These are phyloP conservation scores for Lasioglossum lativentre DNA, from an alignment of 2,888 invertebrate genomes.

Conservation along the genomic window DNA sequence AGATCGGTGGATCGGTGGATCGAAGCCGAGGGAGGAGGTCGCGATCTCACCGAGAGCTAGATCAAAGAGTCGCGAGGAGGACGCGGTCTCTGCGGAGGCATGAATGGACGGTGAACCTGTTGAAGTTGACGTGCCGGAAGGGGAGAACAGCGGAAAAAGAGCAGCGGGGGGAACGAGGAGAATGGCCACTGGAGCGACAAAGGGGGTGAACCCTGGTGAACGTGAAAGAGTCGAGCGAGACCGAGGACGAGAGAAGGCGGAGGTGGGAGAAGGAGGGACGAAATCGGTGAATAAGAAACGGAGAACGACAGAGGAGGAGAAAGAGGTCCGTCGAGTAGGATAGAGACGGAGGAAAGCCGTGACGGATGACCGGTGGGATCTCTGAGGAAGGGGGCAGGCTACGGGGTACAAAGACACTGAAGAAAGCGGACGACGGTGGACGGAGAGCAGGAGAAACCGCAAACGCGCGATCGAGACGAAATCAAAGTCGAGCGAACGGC, in stretches of 20 bases:
- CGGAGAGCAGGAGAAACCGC: constrained; percentile 26
- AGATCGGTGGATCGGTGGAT: not conserved
- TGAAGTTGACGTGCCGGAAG: constrained; percentile 64
- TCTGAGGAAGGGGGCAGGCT: not conserved
- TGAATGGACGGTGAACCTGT: constrained; percentile 80
- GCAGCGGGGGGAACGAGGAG: constrained; percentile 41
- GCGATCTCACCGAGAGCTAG: constrained; percentile 40
- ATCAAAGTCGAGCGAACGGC: constrained; percentile 45
- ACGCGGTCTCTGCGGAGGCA: constrained; percentile 63
- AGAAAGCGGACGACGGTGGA: constrained; percentile 20
- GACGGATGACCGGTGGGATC: not conserved
- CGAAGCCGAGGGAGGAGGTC: constrained; percentile 11
- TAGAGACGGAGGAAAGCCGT: constrained; percentile 20
- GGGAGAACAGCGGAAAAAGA: constrained; percentile 44
- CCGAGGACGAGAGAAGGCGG: not conserved
- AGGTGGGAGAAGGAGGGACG: constrained; percentile 24
- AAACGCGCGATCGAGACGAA: constrained; percentile 47
- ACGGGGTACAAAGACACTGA: constrained; percentile 32
- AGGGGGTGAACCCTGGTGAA: constrained; percentile 35
- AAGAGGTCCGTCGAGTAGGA: not conserved
- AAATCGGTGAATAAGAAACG: constrained; percentile 52
- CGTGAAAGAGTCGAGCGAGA: constrained; percentile 37
- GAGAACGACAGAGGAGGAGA: not conserved
- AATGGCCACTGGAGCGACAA: constrained; percentile 26
- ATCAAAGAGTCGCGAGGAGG: constrained; percentile 48